phyloP scores from a whole-genome alignment of 2,113 vertebrate species.

The Pachyramphus minor region DNA sequence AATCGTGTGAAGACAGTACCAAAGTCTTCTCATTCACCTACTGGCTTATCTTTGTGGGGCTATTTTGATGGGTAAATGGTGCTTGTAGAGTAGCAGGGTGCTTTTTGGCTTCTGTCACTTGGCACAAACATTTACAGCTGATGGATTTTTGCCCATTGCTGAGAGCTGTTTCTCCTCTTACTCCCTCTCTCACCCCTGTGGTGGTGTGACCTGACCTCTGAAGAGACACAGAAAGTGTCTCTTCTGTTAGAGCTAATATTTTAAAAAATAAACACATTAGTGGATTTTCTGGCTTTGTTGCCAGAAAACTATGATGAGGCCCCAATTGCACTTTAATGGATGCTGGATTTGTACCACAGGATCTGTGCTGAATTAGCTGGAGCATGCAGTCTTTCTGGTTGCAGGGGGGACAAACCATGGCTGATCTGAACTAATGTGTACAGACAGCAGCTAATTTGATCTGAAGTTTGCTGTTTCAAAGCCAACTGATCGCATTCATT shows the following conservation, averaged over 20 bases:
- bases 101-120: not conserved
- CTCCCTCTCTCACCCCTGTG: not conserved
- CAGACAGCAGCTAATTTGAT: not conserved
- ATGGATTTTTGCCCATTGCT: not conserved
- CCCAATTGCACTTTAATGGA: not conserved
- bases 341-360: not conserved
- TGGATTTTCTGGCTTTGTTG: not conserved
- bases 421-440: not conserved
- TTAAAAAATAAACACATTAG: not conserved
- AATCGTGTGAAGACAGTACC: not conserved
- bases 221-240: not conserved
- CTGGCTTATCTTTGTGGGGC: not conserved
- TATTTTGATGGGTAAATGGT: not conserved
- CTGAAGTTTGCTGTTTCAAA: not conserved
- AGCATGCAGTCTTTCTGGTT: not conserved
- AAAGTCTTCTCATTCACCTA: not conserved
- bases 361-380: not conserved
- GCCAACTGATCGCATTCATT: not conserved
- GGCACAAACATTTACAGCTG: not conserved
- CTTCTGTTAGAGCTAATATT: not conserved
- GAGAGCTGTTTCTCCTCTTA: not conserved
- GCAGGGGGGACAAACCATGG: not conserved
- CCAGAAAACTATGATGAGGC: not conserved
- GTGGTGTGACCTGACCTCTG: not conserved
- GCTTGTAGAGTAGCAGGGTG: not conserved